Conservation (phyloP, 1,140 invertebrate genomes). For the Bilobella aurantiaca region DNA sequence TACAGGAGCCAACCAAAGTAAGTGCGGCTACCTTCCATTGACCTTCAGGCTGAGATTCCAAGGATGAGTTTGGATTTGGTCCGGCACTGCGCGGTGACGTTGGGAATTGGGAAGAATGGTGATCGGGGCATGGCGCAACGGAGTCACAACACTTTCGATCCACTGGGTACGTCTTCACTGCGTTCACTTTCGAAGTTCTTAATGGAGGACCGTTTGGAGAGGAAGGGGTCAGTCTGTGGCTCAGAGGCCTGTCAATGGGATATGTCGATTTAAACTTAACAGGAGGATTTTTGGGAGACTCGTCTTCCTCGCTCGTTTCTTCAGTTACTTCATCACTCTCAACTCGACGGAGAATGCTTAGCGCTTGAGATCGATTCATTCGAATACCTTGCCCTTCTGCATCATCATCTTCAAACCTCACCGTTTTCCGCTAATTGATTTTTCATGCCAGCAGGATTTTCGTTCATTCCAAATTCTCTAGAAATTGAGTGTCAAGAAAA, state of each 20-base stretch:
- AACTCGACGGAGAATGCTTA: background rate
- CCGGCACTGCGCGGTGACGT: background rate
- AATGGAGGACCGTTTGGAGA: slow-evolving; percentile 15
- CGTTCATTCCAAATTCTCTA: too few species aligned
- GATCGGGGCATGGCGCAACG: slow-evolving; percentile 25
- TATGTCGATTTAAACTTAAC: slow-evolving; percentile 27
- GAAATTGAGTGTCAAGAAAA: too few species aligned
- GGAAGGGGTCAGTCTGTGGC: slow-evolving; percentile 19
- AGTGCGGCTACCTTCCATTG: slow-evolving; percentile 4
- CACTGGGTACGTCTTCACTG: slow-evolving; percentile 32
- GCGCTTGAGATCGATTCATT: background rate
- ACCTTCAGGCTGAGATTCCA: background rate
- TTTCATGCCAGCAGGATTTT: background rate
- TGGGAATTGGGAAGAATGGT: slow-evolving; percentile 3
- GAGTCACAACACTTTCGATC: slow-evolving; percentile 33
- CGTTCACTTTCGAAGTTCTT: slow-evolving; percentile 23
- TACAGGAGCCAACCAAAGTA: background rate
- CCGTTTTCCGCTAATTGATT: slow-evolving; percentile 29
- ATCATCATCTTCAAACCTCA: slow-evolving; percentile 32
- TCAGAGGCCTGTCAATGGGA: slow-evolving; percentile 38
- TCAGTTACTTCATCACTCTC: background rate
- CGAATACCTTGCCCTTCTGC: background rate
- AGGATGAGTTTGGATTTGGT: background rate
- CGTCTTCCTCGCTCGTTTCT: slow-evolving; percentile 1
- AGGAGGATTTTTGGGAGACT: background rate